phyloP scores from a whole-genome alignment of 2,888 invertebrate genomes.

The Dendrolimus houi region DNA sequence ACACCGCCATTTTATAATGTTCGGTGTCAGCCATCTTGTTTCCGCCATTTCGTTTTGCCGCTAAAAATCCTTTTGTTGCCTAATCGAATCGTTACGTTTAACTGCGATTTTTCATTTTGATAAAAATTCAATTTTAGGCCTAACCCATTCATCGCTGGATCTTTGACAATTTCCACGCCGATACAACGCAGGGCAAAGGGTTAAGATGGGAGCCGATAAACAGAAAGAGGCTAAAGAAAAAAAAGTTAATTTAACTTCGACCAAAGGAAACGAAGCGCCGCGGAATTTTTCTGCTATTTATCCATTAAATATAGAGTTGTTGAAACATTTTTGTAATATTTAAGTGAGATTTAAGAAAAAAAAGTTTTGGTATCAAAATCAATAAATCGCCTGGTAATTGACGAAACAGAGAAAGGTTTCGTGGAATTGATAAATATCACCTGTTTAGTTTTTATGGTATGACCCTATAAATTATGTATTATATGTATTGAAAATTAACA shows the following conservation, averaged over 20 bases:
- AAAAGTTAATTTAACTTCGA: constrained; percentile 71
- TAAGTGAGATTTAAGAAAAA: no score
- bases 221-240: constrained; percentile 49
- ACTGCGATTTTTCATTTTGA: constrained; percentile 56
- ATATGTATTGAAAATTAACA: no score
- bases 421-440: no score
- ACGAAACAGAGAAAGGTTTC: no score
- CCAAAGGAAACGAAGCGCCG: constrained; percentile 53
- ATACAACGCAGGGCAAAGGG: constrained; percentile 53
- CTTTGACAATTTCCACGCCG: constrained; percentile 58
- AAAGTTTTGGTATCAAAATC: no score
- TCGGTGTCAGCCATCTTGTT: neutral
- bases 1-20: neutral
- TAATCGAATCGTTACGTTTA: constrained; percentile 38
- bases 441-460: no score
- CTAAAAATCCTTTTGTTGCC: constrained; percentile 22
- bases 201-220: constrained; percentile 69
- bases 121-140: constrained; percentile 71
- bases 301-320: constrained; percentile 18
- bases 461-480: no score
- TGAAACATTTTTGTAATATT: neutral
- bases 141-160: constrained; percentile 44
- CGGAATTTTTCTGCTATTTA: constrained; percentile 39
- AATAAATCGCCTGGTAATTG: no score
- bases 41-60: constrained; percentile 1